Evolutionary conservation across 2,113 vertebrate species (phyloP).

Genomic region (Sinocyclocheilus anshuiensis): DNA sequence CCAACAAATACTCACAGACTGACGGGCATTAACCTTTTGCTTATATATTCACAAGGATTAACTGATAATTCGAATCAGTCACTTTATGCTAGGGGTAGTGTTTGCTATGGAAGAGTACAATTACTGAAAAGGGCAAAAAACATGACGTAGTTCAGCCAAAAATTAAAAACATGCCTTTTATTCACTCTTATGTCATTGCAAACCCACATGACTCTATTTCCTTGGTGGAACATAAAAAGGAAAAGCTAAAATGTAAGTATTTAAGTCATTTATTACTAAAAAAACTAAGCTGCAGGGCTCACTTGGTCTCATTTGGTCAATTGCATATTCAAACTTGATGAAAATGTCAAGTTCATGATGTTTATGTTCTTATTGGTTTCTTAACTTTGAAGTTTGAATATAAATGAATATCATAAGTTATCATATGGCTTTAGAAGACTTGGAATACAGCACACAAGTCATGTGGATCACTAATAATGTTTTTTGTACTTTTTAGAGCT

Average conservation of each 20-base stretch:
- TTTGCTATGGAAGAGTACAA: neutral
- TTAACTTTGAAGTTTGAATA: no score
- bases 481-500: neutral
- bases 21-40: slow-evolving; percentile 8
- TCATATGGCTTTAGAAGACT: neutral
- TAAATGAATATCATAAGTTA: neutral
- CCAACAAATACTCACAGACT: slow-evolving; percentile 14
- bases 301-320: neutral
- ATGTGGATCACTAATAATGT: neutral
- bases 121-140: neutral
- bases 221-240: neutral
- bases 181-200: neutral
- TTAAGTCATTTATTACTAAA: neutral
- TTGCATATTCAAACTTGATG: neutral
- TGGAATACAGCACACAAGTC: neutral
- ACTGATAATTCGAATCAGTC: neutral
- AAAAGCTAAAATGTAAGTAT: neutral
- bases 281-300: no score
- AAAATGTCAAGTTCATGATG: neutral
- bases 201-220: neutral
- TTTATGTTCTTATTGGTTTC: no score
- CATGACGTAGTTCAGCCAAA: neutral
- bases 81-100: neutral
- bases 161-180: neutral
- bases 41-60: slow-evolving; percentile 1